Evolutionary conservation across 2,113 vertebrate species (phyloP), one percentile per base, ranked within the genome.

Genomic region (Oncorhynchus clarkii): DNA sequence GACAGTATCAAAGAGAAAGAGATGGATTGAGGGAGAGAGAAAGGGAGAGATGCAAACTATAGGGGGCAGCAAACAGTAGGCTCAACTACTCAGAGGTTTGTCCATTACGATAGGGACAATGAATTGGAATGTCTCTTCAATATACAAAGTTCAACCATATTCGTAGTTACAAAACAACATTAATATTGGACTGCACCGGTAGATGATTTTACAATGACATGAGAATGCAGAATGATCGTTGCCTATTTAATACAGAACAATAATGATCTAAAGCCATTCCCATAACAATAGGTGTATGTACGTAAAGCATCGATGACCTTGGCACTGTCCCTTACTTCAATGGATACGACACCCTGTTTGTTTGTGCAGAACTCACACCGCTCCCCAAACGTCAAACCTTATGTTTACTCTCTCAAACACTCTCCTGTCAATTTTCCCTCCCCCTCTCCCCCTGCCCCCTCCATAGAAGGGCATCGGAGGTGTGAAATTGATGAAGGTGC

Each of bases 41-140:
- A 79, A 83, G 75, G 9, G 67, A 59, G 73, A 51, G 48, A 2
- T 39, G 57, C 14, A n/a, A 91, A 93, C 93, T 92, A 92, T 86
- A 94, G 95, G 87, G 92, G 93, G 93, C 94, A 95, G 94, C 93
- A 95, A 88, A 94, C 89, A 85, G 92, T 87, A 91, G 92, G 78
- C 78, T 65, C 59, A 67, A 49, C 24, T 8, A 29, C 59, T 62
- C 16, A 4, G 16, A 54, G 59, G 9, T 62, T 2, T 22, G 16
- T 22, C 7, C 8, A 24, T 8, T 62, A 24, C 9, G 20, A 54
- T 14, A 16, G 51, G 16, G 16, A 24, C 59, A 62, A 8, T 62
- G 51, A 54, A 62, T 9, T 62, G n/a, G 39, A 45, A 24, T 62
- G 59, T 22, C n/a, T 62, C 8, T n/a, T 14, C 59, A 22, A n/a